phyloP scores from a whole-genome alignment of 2,113 vertebrate genomes.

The Atlantisia rogersi region DNA sequence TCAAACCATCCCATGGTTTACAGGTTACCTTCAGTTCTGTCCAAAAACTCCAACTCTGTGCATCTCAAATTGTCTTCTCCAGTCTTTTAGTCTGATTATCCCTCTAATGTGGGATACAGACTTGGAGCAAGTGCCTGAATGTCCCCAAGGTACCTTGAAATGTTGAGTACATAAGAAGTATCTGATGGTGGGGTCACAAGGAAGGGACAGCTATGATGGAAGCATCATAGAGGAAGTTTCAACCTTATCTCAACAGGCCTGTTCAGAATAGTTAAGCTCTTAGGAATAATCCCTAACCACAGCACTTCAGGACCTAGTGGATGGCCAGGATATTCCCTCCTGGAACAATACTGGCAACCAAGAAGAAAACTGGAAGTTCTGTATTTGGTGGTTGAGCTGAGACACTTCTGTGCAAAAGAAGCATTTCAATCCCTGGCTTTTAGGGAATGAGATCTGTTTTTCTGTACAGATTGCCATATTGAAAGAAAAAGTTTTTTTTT shows the following conservation, averaged over 20 bases:
- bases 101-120: rapidly evolving
- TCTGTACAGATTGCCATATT: not conserved
- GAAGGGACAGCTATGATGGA: not conserved
- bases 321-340: not conserved
- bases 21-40: not conserved
- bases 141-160: not conserved
- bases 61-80: not conserved
- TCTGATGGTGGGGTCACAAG: not conserved
- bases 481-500: not conserved
- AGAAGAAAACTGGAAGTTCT: not conserved
- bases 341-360: not conserved
- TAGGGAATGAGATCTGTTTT: not conserved
- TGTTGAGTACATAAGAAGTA: not conserved
- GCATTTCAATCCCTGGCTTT: rapidly evolving
- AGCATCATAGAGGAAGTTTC: not conserved
- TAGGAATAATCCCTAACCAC: not conserved
- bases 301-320: not conserved
- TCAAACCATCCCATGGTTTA: not conserved
- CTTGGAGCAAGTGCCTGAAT: not conserved
- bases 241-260: not conserved
- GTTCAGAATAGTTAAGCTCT: not conserved
- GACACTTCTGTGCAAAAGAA: not conserved
- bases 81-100: not conserved
- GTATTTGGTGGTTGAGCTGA: not conserved
- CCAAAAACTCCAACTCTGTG: not conserved